Conservation (phyloP, 2,113 vertebrate genomes). For the Lepus americanus region DNA sequence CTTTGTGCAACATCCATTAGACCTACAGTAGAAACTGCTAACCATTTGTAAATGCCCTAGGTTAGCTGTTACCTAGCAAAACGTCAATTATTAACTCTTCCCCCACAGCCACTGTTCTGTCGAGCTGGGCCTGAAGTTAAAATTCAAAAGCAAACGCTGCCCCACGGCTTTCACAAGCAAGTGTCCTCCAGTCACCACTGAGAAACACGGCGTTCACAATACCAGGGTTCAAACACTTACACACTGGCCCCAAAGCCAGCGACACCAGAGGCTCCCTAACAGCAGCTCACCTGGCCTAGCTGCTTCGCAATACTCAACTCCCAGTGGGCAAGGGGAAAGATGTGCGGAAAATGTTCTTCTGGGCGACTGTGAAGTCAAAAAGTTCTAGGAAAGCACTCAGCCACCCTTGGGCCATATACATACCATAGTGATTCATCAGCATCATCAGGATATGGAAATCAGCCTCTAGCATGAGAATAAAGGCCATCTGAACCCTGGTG, state of each 20-base stretch:
- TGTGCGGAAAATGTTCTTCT: not conserved
- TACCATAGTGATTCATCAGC: not conserved
- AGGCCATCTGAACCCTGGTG: not conserved
- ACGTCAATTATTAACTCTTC: constrained; percentile 66
- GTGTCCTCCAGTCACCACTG: not conserved
- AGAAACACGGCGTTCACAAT: not conserved
- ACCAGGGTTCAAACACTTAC: not conserved
- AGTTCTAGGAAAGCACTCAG: not conserved
- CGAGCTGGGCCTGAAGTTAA: not conserved
- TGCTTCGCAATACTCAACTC: not conserved
- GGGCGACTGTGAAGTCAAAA: not conserved
- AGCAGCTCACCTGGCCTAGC: not conserved
- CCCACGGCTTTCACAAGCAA: not conserved
- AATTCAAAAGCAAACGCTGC: not conserved
- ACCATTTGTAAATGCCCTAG: not conserved
- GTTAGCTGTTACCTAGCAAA: constrained; percentile 35
- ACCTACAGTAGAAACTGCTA: not conserved
- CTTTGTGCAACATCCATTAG: not conserved
- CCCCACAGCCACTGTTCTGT: not conserved
- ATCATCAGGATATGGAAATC: not conserved
- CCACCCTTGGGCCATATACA: not conserved
- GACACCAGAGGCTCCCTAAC: not conserved
- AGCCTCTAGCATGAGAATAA: not conserved
- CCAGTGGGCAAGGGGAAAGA: not conserved
- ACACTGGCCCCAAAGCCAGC: not conserved